These are phyloP conservation scores for Seira sanloemensis DNA, from an alignment of 2,888 invertebrate genomes.

Conservation along the genomic window DNA sequence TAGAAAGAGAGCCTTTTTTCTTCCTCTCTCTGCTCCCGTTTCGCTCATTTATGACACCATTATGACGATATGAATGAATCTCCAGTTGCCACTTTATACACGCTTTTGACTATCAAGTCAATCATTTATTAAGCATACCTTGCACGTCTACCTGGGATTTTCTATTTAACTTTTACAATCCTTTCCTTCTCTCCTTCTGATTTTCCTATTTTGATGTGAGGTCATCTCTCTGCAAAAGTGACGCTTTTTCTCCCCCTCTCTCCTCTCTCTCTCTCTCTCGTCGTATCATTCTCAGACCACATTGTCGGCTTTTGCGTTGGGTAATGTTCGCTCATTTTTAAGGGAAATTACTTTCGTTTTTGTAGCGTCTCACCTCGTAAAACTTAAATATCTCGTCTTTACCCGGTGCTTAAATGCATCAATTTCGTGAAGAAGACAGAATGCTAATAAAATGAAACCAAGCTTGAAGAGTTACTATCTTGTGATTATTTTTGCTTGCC, in stretches of 20 bases:
- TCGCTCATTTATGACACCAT: conserved; percentile 47
- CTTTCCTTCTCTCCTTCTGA: background rate
- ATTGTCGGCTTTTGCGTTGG: background rate
- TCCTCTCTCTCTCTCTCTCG: too few relatives aligned
- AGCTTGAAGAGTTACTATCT: conserved; percentile 4
- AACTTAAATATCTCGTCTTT: conserved; percentile 29
- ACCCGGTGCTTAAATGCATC: background rate
- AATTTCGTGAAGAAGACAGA: background rate
- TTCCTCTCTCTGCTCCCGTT: conserved; percentile 6
- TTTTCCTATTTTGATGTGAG: background rate
- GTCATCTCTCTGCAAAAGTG: background rate
- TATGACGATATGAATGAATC: conserved; percentile 55
- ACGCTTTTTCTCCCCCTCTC: too few relatives aligned
- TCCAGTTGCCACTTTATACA: conserved; percentile 36
- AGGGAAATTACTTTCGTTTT: background rate
- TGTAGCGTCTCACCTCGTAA: conserved; percentile 50
- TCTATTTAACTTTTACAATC: conserved; percentile 2
- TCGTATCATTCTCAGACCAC: background rate
- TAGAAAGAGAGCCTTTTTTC: background rate
- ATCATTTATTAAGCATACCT: conserved; percentile 51
- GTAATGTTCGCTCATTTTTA: background rate
- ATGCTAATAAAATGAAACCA: conserved; percentile 15
- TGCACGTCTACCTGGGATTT: conserved; percentile 16
- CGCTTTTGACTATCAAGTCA: conserved; percentile 33
- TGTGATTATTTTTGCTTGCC: conserved; percentile 4